Evolutionary conservation across 53 echinoderm and acorn worm genomes (phyloP).

Genomic region (Echinometra lucunter): DNA sequence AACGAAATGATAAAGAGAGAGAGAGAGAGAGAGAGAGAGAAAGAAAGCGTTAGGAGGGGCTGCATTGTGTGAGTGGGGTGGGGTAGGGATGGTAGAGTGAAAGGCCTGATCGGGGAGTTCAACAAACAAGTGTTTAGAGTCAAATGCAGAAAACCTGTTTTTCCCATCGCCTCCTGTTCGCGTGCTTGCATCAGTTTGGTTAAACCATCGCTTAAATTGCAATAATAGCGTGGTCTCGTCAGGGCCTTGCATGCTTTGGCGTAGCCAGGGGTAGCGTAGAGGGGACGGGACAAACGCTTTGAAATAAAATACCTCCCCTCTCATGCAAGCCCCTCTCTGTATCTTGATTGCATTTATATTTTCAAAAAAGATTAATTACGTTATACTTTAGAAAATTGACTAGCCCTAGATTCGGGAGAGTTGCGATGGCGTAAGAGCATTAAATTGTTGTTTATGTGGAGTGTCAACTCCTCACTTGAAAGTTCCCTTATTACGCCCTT

Average conservation of each 20-base stretch:
- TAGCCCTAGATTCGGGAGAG: background rate
- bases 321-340: background rate
- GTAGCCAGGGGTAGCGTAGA: background rate
- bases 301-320: background rate
- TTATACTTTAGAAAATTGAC: background rate
- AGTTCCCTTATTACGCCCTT: background rate
- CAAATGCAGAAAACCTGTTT: conserved; percentile 32
- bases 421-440: background rate
- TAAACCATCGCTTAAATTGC: conserved; percentile 57
- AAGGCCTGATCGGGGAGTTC: background rate
- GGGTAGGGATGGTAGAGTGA: background rate
- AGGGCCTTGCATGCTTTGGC: conserved; percentile 6
- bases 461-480: background rate
- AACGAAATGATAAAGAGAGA: too few species aligned
- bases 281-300: background rate
- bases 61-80: background rate
- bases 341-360: background rate
- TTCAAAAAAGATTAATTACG: background rate
- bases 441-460: background rate
- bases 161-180: conserved; percentile 39
- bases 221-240: conserved; percentile 25
- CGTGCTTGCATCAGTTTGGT: conserved; percentile 51
- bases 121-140: conserved; percentile 56
- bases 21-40: too few species aligned
- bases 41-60: too few species aligned